Evolutionary conservation across 1,140 invertebrate species (phyloP).

Genomic region (Liolophura sinensis): DNA sequence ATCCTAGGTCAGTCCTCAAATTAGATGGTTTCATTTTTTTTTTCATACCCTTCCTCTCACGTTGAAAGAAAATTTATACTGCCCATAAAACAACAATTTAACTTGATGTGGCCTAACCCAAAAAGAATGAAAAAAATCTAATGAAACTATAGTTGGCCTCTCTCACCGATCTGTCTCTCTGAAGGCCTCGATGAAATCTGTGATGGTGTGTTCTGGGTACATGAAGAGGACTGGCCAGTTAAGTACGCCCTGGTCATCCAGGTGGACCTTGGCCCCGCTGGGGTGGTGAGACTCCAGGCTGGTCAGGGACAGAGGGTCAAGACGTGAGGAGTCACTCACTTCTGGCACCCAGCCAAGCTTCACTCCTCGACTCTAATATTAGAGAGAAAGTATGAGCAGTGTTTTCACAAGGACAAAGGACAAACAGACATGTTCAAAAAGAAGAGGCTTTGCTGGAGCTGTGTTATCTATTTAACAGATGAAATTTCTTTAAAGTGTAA

Average conservation of each 20-base stretch:
- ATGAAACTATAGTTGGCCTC: not conserved
- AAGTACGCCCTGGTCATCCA: slow-evolving; percentile 66
- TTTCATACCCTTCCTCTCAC: too few species aligned
- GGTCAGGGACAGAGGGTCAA: slow-evolving; percentile 62
- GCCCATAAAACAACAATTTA: too few species aligned
- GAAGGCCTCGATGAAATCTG: slow-evolving; percentile 65
- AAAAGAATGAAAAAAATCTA: not conserved
- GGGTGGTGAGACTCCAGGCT: slow-evolving; percentile 39
- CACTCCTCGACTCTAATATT: slow-evolving; percentile 36
- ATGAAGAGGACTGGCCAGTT: slow-evolving; percentile 82
- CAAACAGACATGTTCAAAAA: too few species aligned
- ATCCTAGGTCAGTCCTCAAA: too few species aligned
- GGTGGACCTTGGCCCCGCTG: slow-evolving; percentile 62
- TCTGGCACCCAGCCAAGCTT: slow-evolving; percentile 30
- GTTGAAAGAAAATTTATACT: too few species aligned
- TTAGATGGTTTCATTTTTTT: too few species aligned
- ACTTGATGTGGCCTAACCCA: too few species aligned
- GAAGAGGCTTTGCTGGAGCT: too few species aligned
- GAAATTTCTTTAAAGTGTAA: too few species aligned
- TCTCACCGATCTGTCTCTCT: slow-evolving; percentile 70
- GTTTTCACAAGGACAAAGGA: too few species aligned
- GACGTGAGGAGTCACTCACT: slow-evolving; percentile 9
- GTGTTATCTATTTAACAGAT: too few species aligned
- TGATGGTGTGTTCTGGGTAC: slow-evolving; percentile 73
- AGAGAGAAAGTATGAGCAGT: too few species aligned